Percentiles rank a stretch among this genome's conserved stretches.
Evolutionary conservation across 1,140 invertebrate species (phyloP).

Genomic region (Epicauta chinensis): DNA sequence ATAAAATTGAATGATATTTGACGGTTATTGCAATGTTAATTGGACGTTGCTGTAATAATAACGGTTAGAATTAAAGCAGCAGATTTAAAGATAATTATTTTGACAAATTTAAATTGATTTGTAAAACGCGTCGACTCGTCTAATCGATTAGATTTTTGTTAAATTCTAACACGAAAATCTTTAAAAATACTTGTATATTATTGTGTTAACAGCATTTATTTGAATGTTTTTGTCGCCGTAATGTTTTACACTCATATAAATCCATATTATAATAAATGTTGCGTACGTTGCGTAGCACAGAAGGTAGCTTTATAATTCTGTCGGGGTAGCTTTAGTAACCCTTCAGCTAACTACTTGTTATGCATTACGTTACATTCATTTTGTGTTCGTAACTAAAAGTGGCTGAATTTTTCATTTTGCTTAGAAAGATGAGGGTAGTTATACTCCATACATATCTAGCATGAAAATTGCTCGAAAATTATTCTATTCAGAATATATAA

Average conservation of each 20-base stretch:
- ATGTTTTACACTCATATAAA: constrained; percentile 12
- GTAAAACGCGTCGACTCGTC: neutral
- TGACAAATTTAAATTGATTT: constrained; percentile 9
- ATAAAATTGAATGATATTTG: no score
- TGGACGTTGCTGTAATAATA: constrained; percentile 5
- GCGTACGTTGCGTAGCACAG: constrained; percentile 24
- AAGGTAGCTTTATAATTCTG: constrained; percentile 40
- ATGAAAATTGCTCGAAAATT: constrained; percentile 25
- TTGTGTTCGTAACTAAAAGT: constrained; percentile 39
- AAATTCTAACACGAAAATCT: no score
- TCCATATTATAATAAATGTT: constrained; percentile 19
- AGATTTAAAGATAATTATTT: constrained; percentile 7
- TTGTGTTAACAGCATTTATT: neutral
- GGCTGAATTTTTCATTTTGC: constrained; percentile 38
- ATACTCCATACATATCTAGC: constrained; percentile 29
- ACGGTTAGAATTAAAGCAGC: constrained; percentile 1
- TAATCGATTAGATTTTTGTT: no score
- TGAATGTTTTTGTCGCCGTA: constrained; percentile 2
- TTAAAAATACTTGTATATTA: neutral
- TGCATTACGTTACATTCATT: constrained; percentile 42
- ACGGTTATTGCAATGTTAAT: no score
- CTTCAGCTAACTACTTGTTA: constrained; percentile 42
- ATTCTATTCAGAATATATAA: neutral
- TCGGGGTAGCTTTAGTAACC: constrained; percentile 34
- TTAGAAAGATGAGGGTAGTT: constrained; percentile 32